Base-by-base conservation (phyloP, 2,888 invertebrate species). In the Lypha dubia region DNA sequence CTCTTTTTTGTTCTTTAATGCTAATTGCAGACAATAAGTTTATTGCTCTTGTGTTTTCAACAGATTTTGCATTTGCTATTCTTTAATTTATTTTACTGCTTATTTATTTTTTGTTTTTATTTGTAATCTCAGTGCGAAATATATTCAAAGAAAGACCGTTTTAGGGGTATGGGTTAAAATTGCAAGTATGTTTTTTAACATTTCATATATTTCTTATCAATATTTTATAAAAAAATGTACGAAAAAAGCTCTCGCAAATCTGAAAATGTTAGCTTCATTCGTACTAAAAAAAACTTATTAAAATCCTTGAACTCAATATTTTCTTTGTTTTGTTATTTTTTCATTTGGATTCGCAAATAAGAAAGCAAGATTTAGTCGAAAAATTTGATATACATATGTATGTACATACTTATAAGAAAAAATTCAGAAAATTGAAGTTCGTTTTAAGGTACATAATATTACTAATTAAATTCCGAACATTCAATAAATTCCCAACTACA, bases 21-120 rank as follows among this genome's bases (percentile, higher is more conserved):
- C 51, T 53, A 74, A 49, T 75, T 81, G 79, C 74, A 81, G 75
- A 79, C 83, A 73, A 71, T 81, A 76, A 58, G 71, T 73, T 75
- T 83, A 85, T 86, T 87, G 85, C 83, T 81, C 85, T 85, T 28
- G 75, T 24, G 1, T 46, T 60, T 67, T 15, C 17, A 7, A 49
- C 13, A 62, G 46, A 24, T 58, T 63, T 79, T 76, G 17, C 62
- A 73, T 71, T 35, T 53, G 22, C 32, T 67, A 68, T 63, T 79
- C 38, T 68, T 17, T 49, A 58, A 11, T 3, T 32, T 32, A n/a
- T 44, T 28, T 6, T 70, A 4, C n/a, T 13, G 17, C 20, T 32
- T 49, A 0, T 1, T n/a, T 7, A 24, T 51, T 38, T 17, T 32
- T 51, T 51, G n/a, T n/a, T n/a, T n/a, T n/a, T n/a, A 28, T 28